Evolutionary conservation across 2,888 invertebrate genomes (phyloP).

Genomic region (Idaea aversata): DNA sequence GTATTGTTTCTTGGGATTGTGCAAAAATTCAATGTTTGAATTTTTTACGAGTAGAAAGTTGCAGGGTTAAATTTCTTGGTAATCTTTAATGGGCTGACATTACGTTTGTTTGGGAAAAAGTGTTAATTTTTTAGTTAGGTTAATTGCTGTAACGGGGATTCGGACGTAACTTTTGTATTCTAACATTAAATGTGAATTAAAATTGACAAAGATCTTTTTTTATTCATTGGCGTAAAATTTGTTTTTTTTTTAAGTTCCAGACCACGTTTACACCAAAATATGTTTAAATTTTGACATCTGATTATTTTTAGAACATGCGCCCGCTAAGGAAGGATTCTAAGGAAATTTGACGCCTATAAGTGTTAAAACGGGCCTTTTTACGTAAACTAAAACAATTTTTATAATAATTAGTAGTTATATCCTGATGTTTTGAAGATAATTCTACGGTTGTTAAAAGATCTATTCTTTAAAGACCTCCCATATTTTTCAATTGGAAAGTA

Average conservation of each 20-base stretch:
- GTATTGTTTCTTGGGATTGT: constrained; percentile 38
- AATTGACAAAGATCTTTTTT: no score
- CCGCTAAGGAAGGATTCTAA: no score
- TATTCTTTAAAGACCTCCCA: neutral
- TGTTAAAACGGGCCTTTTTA: no score
- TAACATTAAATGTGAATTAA: no score
- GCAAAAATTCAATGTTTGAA: constrained; percentile 50
- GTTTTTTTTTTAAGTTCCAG: neutral
- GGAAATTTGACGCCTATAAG: no score
- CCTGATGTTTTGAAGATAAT: neutral
- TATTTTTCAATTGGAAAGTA: neutral
- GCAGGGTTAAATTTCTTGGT: constrained; percentile 31
- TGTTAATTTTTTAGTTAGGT: neutral
- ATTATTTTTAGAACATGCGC: neutral
- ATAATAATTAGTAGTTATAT: neutral
- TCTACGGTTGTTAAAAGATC: neutral
- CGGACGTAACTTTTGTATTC: no score
- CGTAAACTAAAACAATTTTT: no score
- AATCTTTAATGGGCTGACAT: constrained; percentile 23
- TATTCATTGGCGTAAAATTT: no score
- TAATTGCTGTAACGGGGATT: neutral
- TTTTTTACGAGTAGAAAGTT: constrained; percentile 57
- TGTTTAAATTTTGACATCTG: neutral
- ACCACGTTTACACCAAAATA: neutral
- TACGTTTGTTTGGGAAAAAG: constrained; percentile 18